Evolutionary conservation across 1,140 invertebrate genomes (phyloP).

Genomic region (Periplaneta americana): DNA sequence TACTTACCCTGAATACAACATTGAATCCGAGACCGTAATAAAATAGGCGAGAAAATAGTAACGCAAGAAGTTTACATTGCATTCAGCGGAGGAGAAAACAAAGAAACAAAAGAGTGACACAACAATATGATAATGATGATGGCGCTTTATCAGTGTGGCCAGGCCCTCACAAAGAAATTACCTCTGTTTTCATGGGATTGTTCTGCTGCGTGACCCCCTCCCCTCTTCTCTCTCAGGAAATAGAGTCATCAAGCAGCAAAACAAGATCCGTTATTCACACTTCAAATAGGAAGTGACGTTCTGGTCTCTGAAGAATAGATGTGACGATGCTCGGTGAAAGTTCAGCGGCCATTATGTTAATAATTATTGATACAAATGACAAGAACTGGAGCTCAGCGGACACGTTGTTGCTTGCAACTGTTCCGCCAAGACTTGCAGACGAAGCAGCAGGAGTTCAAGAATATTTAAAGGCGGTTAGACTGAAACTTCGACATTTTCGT

Average conservation of each 20-base stretch:
- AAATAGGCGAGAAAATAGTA: neutral
- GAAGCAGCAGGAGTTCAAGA: no score
- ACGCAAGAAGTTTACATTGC: neutral
- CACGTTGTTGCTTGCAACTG: no score
- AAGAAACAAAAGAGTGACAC: neutral
- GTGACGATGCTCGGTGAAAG: neutral
- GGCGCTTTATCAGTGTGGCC: neutral
- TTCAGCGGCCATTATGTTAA: neutral
- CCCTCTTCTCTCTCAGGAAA: neutral
- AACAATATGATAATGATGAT: neutral
- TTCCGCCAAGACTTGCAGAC: no score
- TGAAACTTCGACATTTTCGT: no score
- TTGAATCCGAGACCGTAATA: neutral
- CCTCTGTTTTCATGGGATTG: neutral
- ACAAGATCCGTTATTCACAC: neutral
- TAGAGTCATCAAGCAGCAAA: neutral
- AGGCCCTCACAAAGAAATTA: neutral
- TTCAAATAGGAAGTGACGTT: neutral
- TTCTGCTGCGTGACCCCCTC: neutral
- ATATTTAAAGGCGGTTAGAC: no score
- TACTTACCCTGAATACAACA: neutral
- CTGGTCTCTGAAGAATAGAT: neutral
- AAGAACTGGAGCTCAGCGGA: neutral
- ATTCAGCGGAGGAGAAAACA: neutral
- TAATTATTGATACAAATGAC: neutral